Evolutionary conservation across 2,888 invertebrate species (phyloP), one percentile per base, ranked within the genome.

Genomic region (Pseudolycoriella hygida): DNA sequence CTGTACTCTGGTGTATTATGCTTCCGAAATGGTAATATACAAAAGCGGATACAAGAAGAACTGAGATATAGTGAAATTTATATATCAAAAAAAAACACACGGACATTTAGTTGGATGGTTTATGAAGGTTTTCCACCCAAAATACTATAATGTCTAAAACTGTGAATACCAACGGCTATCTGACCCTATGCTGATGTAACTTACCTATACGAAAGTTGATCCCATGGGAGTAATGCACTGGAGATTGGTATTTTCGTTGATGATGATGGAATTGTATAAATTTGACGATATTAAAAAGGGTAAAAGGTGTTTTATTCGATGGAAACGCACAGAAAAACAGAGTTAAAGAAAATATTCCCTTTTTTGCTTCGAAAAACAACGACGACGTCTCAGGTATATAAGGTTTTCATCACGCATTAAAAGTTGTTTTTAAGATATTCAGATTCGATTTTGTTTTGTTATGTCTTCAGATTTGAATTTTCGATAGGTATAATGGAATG

Each of bases 181-280:
- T 43, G 43, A 43, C 43, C 43, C 43, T 40, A 17, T 14, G 34
- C 5, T 14, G 34, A 14, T 15, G 10, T 17, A 39, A 39, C 39
- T 39, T 17, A 39, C 39, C 39, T 39, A 6, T 25, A 25, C 25
- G 25, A 25, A 17, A 41, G 41, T 41, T n/a, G 30, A 41, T 41
- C 41, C 19, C 43, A 18, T 18, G 43, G 43, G 43, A 14, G 43
- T 43, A 32, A 43, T 43, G 34, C 32, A 43, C 43, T 43, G 43
- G 34, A 43, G 43, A 43, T 43, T 43, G 43, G 43, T 25, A 43
- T 43, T 43, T 43, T 31, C 43, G 32, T 43, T 43, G 43, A 43
- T 43, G 43, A 43, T 43, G 43, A 43, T 43, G 43, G 43, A 43
- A 43, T 34, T 43, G 43, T 43, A 43, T 43, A 43, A 43, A 43